A percentile compares a stretch with the other conserved stretches of the same genome.
phyloP scores from a whole-genome alignment of 30 jellyfish, hydroid and myxozoan genomes.

The Catostylus mosaicus region DNA sequence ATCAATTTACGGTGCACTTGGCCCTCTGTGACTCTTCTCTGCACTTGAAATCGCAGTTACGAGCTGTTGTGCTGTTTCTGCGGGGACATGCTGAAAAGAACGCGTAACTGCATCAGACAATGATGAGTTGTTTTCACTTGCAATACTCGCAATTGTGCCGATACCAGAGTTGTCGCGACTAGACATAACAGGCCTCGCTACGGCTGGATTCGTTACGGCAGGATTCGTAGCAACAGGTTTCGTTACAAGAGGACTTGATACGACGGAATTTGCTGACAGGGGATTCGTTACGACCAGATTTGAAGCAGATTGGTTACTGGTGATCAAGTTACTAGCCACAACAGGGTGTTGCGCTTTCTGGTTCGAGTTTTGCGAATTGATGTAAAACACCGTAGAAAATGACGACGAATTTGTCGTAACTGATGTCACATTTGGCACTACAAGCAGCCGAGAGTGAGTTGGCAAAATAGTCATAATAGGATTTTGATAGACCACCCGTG shows the following conservation, averaged over 20 bases:
- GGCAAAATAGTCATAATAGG: conserved; percentile 60
- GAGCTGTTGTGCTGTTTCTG: too few species aligned
- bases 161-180: too few species aligned
- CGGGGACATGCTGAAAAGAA: too few species aligned
- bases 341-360: conserved; percentile 11
- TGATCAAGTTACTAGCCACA: conserved; percentile 6
- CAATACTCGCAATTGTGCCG: too few species aligned
- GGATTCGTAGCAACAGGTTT: not conserved
- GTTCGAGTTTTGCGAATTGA: conserved; percentile 35
- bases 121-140: too few species aligned
- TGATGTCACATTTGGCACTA: conserved; percentile 29
- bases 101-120: too few species aligned
- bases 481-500: conserved; percentile 37
- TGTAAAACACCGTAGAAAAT: conserved; percentile 40
- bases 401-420: conserved; percentile 30
- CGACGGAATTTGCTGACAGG: not conserved
- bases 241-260: not conserved
- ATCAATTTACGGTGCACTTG: too few species aligned
- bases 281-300: not conserved
- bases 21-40: too few species aligned
- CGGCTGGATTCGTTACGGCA: not conserved
- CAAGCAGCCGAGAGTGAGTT: conserved; percentile 50
- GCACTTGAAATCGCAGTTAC: too few species aligned
- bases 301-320: not conserved
- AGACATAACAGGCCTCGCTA: too few species aligned